Evolutionary conservation across 1,140 invertebrate genomes (phyloP), one percentile per base, ranked within the genome.

Genomic region (Proales similis): DNA sequence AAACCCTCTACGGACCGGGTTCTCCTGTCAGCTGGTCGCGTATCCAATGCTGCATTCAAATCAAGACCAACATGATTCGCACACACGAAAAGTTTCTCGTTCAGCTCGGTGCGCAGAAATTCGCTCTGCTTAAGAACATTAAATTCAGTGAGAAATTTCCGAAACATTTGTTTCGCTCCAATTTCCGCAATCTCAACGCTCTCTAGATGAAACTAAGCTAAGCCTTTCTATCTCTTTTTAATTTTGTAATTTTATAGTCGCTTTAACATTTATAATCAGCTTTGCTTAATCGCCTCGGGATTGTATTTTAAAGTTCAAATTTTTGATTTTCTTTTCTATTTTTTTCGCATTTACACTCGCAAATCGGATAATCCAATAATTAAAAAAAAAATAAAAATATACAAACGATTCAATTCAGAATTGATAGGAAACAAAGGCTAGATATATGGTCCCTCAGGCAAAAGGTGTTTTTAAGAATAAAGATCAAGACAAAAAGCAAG

Each of bases 61-160:
- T 57, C 12, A 57, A 57, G 11, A 36, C 36, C 17, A 14, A 29
- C 5, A n/a, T 57, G n/a, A 42, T 57, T 24, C 36, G 45, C 3
- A 57, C 39, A 42, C 30, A 36, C 33, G 14, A 24, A 43, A 57
- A 57, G 38, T 57, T 42, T 42, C 45, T 57, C 24, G 24, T 30
- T 17, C 33, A 57, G 45, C 27, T 57, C 19, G 39, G 36, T 14
- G 20, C n/a, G 4, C 26, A 42, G 6, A 57, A 57, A 36, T 57
- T 22, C 12, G 14, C 45, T 9, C 45, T 36, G n/a, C 39, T 42
- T 12, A 57, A 57, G 22, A 22, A 42, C 19, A 57, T 57, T 42
- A 42, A 57, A 29, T 57, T 57, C 45, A 42, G 51, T 1, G 32
- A 39, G 9, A 57, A 57, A 42, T 57, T 57, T 42, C 51, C 51